Conservation (phyloP, 2,888 invertebrate species). For the Leptopilina drosophilae region DNA sequence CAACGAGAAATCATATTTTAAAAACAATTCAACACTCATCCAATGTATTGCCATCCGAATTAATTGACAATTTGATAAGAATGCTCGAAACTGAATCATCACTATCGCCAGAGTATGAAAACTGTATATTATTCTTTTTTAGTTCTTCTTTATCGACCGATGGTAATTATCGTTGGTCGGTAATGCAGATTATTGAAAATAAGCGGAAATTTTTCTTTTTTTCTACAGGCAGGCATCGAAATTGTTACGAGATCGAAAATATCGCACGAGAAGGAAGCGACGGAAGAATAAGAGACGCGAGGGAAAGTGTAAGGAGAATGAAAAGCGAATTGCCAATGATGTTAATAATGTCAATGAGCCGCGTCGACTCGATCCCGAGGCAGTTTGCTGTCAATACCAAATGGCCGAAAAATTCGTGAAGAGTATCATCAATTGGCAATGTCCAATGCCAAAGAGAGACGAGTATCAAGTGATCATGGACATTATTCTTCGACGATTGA, state of each 20-base stretch:
- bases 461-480: slow-evolving; percentile 69
- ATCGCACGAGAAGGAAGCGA: slow-evolving; percentile 13
- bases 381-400: slow-evolving; percentile 66
- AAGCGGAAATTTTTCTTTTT: not conserved
- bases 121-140: too few species aligned
- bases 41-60: slow-evolving; percentile 60
- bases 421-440: slow-evolving; percentile 67
- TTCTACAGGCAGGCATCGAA: slow-evolving; percentile 20
- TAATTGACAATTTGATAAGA: slow-evolving; percentile 67
- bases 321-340: slow-evolving; percentile 13
- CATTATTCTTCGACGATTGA: slow-evolving; percentile 64
- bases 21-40: slow-evolving; percentile 64
- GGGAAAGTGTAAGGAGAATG: slow-evolving; percentile 22
- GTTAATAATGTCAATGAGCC: slow-evolving; percentile 32
- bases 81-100: slow-evolving; percentile 66
- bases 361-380: slow-evolving; percentile 60
- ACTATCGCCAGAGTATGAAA: slow-evolving; percentile 67
- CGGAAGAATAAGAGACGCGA: slow-evolving; percentile 39
- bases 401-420: slow-evolving; percentile 71
- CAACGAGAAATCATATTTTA: slow-evolving; percentile 63
- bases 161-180: slow-evolving; percentile 43
- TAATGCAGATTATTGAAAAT: slow-evolving; percentile 45
- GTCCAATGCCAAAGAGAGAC: slow-evolving; percentile 58
- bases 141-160: too few species aligned
- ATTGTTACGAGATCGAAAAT: slow-evolving; percentile 22